Evolutionary conservation across 2,113 vertebrate genomes (phyloP).

Genomic region (Hippocampus guttulatus): DNA sequence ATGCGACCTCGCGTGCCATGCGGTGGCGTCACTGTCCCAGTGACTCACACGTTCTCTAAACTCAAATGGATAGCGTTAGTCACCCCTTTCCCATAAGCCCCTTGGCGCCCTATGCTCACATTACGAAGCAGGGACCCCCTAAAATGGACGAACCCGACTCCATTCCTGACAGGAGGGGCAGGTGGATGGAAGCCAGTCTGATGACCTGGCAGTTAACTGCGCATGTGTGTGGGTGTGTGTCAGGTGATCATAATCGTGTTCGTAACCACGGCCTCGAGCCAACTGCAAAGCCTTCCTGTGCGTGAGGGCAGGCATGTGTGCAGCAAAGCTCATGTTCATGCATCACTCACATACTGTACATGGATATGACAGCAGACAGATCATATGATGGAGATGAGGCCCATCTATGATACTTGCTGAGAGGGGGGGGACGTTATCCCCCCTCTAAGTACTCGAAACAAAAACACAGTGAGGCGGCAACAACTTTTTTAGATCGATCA

Average conservation of each 20-base stretch:
- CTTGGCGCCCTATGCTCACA: neutral
- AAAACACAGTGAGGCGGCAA: neutral
- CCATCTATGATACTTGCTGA: neutral
- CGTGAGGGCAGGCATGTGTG: constrained; percentile 24
- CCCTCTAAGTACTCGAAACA: neutral
- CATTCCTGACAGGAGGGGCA: neutral
- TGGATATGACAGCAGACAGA: constrained; percentile 5
- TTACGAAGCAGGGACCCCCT: neutral
- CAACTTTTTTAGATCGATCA: too few species aligned
- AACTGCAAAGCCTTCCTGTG: constrained; percentile 4
- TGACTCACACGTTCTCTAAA: constrained; percentile 2
- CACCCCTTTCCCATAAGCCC: constrained; percentile 21
- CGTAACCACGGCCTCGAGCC: neutral
- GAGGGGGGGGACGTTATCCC: neutral
- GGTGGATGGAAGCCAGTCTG: neutral
- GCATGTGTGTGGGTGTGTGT: constrained; percentile 6
- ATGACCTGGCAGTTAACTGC: neutral
- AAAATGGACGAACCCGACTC: neutral
- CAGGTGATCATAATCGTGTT: constrained; percentile 1
- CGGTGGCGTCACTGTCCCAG: neutral
- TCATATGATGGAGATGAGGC: constrained; percentile 11
- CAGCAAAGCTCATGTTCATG: constrained; percentile 19
- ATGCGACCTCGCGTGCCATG: neutral
- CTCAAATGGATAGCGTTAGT: constrained; percentile 16
- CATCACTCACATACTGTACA: constrained; percentile 8